Percentiles rank a stretch among this genome's conserved stretches.
phyloP scores from a whole-genome alignment of 2,888 invertebrate genomes.

The Muschampia plurimacula region DNA sequence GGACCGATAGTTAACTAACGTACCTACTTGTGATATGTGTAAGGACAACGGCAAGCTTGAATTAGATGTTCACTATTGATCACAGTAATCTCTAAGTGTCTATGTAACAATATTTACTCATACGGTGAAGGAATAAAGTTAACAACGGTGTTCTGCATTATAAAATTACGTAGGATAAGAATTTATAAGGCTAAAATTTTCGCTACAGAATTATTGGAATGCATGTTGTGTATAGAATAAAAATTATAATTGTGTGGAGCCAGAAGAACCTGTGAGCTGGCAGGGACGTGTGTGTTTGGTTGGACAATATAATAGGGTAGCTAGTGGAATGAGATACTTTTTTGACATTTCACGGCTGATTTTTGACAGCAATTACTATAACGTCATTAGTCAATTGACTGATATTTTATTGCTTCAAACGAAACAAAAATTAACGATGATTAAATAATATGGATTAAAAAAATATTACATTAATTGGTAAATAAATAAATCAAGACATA shows the following conservation, averaged over 20 bases:
- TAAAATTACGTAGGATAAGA: constrained; percentile 34
- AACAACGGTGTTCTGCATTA: constrained; percentile 33
- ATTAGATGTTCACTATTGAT: constrained; percentile 51
- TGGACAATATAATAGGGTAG: not conserved
- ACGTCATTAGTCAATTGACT: no score
- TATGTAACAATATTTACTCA: constrained; percentile 36
- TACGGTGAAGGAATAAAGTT: constrained; percentile 25
- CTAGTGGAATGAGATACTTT: no score
- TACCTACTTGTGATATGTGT: constrained; percentile 38
- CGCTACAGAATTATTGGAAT: constrained; percentile 34
- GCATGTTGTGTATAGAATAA: constrained; percentile 37
- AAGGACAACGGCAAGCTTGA: constrained; percentile 68
- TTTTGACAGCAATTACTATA: no score
- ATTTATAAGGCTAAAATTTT: constrained; percentile 36
- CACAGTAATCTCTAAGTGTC: constrained; percentile 56
- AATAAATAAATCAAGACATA: no score
- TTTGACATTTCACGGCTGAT: no score
- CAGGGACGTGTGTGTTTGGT: not conserved
- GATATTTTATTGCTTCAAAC: no score
- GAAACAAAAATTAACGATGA: no score
- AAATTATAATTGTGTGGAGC: constrained; percentile 15
- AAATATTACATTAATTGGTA: no score
- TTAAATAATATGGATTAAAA: no score
- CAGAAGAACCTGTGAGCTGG: constrained; percentile 10
- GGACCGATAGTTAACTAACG: constrained; percentile 51